Conservation (phyloP, 2,888 invertebrate genomes). For the Phlogophora meticulosa region DNA sequence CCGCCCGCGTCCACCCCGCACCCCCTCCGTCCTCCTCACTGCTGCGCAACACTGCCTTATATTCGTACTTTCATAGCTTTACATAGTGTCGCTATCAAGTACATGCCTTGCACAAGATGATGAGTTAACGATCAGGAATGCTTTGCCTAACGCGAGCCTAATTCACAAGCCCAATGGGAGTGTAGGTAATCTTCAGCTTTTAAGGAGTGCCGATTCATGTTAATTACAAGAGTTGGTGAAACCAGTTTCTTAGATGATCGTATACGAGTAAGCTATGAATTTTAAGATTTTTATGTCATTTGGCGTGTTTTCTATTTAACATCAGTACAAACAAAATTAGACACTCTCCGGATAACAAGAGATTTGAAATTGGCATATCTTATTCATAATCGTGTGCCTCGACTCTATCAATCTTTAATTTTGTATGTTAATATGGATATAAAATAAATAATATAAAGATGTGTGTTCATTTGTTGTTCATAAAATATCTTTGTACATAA, state of each 20-base stretch:
- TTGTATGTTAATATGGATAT: not conserved
- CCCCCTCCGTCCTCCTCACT: conserved; percentile 62
- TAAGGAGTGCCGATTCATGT: conserved; percentile 48
- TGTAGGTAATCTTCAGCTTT: conserved; percentile 43
- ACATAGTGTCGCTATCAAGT: conserved; percentile 67
- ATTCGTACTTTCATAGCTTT: conserved; percentile 75
- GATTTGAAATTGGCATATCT: conserved; percentile 14
- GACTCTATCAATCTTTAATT: not conserved
- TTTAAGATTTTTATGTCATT: conserved; percentile 34
- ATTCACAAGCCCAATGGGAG: conserved; percentile 52
- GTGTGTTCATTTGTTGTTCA: not conserved
- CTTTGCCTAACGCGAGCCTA: conserved; percentile 59
- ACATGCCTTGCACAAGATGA: conserved; percentile 65
- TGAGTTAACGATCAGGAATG: conserved; percentile 61
- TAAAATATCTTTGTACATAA: not conserved
- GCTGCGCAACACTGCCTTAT: conserved; percentile 87
- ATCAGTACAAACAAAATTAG: conserved; percentile 1
- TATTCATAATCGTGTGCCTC: not conserved
- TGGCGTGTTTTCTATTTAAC: conserved; percentile 5
- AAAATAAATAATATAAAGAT: not conserved
- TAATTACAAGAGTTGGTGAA: conserved; percentile 47
- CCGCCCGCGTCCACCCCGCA: conserved; percentile 59
- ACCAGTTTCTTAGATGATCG: conserved; percentile 52
- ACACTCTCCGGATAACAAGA: conserved; percentile 1
- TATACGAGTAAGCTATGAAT: conserved; percentile 25